These are phyloP conservation scores for Drosophila heteroneura DNA, from an alignment of 2,888 invertebrate genomes.

Conservation along the genomic window DNA sequence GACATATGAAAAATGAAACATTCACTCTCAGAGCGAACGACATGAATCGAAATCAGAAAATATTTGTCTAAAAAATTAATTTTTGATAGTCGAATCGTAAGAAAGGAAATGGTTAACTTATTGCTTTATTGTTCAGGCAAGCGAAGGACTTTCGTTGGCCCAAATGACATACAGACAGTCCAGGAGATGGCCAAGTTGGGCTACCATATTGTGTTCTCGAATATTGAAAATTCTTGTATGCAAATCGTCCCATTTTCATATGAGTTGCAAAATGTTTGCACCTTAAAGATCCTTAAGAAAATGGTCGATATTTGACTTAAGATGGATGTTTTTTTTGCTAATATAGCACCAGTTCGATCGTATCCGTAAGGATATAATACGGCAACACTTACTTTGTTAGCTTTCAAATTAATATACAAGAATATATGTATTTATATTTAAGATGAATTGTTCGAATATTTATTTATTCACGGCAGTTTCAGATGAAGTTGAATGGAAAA, in stretches of 20 bases:
- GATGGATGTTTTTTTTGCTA: not conserved
- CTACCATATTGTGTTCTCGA: not conserved
- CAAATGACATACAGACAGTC: too few relatives aligned
- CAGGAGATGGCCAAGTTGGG: not conserved
- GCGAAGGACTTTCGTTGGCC: too few relatives aligned
- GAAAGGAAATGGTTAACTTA: not conserved
- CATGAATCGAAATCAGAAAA: not conserved
- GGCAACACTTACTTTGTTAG: not conserved
- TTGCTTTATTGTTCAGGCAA: not conserved
- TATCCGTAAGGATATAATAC: not conserved
- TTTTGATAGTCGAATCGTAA: not conserved
- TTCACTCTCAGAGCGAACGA: not conserved
- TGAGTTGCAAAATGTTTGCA: not conserved
- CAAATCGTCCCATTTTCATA: too few relatives aligned
- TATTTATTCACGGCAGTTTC: constrained; percentile 1
- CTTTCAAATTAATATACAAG: not conserved
- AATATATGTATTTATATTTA: not conserved
- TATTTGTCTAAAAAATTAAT: not conserved
- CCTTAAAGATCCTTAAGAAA: not conserved
- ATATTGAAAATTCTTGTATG: not conserved
- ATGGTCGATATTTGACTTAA: not conserved
- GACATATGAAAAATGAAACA: not conserved
- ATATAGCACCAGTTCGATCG: not conserved
- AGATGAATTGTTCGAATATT: not conserved
- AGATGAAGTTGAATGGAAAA: not conserved